Evolutionary conservation across 2,113 vertebrate species (phyloP).

Genomic region (Paracyprichromis sp.): DNA sequence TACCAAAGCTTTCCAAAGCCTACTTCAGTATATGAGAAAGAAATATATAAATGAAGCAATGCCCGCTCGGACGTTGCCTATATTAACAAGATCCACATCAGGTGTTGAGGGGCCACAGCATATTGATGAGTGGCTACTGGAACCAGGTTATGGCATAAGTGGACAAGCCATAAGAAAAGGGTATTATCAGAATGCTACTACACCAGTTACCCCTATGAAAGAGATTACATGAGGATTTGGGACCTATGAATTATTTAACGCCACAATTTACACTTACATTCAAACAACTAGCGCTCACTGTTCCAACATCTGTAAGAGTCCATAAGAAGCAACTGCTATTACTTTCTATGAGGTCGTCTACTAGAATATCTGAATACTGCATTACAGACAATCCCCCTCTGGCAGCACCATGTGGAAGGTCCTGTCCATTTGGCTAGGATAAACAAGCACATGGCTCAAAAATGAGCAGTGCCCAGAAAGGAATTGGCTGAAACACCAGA

Average conservation of each 20-base stretch:
- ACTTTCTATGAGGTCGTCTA: background rate
- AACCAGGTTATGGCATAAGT: background rate
- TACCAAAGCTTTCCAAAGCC: background rate
- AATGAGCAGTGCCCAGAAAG: background rate
- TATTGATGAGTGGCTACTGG: background rate
- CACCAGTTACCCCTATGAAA: background rate
- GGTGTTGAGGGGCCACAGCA: background rate
- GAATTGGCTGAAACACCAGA: background rate
- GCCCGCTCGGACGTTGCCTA: accelerated
- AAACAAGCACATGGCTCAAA: background rate
- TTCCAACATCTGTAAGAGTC: background rate
- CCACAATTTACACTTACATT: accelerated
- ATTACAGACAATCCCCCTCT: background rate
- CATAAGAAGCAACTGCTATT: accelerated
- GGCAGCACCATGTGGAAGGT: background rate
- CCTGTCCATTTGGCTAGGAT: background rate
- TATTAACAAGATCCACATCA: background rate
- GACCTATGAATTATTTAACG: accelerated
- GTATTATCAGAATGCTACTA: background rate
- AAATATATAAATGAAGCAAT: background rate
- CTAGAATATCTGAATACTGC: background rate
- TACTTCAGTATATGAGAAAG: background rate
- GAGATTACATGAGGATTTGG: background rate
- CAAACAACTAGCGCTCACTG: accelerated
- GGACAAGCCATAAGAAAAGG: accelerated